These are phyloP conservation scores for Embidobia sp. DNA, from an alignment of 2,888 invertebrate genomes.

Conservation along the genomic window DNA sequence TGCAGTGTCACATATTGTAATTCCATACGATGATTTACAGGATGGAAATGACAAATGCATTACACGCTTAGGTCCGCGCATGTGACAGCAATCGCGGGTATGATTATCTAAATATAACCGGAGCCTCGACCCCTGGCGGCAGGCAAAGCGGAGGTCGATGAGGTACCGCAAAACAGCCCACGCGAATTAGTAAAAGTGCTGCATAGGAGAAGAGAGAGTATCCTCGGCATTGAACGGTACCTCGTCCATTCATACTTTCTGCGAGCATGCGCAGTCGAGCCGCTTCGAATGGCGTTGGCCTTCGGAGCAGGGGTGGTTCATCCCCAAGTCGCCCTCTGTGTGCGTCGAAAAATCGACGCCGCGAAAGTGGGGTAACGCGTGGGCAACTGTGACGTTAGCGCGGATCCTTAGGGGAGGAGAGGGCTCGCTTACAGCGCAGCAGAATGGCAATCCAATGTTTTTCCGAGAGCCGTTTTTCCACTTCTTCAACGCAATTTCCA, in stretches of 20 bases:
- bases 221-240: conserved; percentile 61
- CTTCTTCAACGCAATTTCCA: no score
- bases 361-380: conserved; percentile 55
- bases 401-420: conserved; percentile 5
- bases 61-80: no score
- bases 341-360: conserved; percentile 37
- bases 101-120: conserved; percentile 53
- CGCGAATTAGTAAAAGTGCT: conserved; percentile 59
- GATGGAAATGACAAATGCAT: no score
- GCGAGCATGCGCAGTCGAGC: conserved; percentile 34
- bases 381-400: conserved; percentile 52
- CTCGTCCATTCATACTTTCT: conserved; percentile 61
- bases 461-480: no score
- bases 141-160: conserved; percentile 54
- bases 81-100: conserved; percentile 17
- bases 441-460: no score
- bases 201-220: conserved; percentile 44
- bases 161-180: conserved; percentile 59
- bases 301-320: conserved; percentile 54
- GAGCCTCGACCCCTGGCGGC: conserved; percentile 55
- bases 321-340: conserved; percentile 23
- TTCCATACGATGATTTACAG: no score
- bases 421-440: no score
- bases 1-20: no score
- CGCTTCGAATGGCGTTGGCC: conserved; percentile 54